Base-by-base conservation (phyloP, 2,888 invertebrate species). In the Actias luna region DNA sequence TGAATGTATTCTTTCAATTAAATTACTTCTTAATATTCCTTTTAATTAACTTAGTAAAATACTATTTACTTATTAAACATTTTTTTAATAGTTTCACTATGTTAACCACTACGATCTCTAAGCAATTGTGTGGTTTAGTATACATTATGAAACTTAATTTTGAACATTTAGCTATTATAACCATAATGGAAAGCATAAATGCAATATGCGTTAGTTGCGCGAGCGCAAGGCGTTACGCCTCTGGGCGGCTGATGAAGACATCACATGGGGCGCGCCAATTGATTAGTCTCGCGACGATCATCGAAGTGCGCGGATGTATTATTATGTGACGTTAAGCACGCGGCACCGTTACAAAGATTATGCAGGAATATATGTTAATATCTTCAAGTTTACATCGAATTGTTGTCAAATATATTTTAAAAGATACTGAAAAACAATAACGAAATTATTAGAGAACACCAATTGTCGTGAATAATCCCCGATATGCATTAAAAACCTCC, bases 181-280 rank as follows among this genome's bases (percentile, higher is more conserved):
- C 59, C 35, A 58, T 62, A 62, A 36, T 58, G 58, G 59, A 62
- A 62, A 46, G 59, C 61, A 61, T 63, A 60, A 68, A 67, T 64
- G 52, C 64, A 33, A 58, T 46, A 58, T 29, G 63, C 59, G 42
- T 69, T 79, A 77, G 79, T 74, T 79, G 79, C 73, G 78, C 80
- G 75, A 74, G 84, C 82, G 85, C 83, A 85, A 86, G 91, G 91
- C 91, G 90, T 88, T 85, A 81, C 88, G 86, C 90, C 91, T 82
- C 78, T 84, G 71, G 88, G 92, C 91, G 80, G 74, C 89, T 89
- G 90, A 92, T 92, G 92, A 92, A 92, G 92, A 89, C 92, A 92
- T 92, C 92, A 92, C 84, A 87, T 82, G 81, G 84, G 70, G 84
- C 85, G 80, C 83, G 82, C 82, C 90, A 90, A 92, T 92, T 92